Evolutionary conservation across 2,888 invertebrate species (phyloP), one percentile per base, ranked within the genome.

Genomic region (Branchipolynoe longqiensis): DNA sequence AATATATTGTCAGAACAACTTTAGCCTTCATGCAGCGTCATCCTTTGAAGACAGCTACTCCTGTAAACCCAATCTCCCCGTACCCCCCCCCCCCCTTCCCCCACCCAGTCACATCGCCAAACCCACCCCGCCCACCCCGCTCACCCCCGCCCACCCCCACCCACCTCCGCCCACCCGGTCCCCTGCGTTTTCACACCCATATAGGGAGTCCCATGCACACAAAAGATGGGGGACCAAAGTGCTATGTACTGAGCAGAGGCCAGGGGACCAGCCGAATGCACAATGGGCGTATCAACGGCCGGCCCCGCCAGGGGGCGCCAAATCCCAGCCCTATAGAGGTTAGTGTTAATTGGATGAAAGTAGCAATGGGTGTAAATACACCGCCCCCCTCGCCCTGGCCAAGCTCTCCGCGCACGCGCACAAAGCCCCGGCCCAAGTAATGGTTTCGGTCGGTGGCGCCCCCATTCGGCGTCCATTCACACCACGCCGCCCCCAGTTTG

Each of bases 301-400:
- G 36, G 18, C 14, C 54, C 22, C 22, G 12, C 14, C 54, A 12
- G 12, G 54, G 36, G 36, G 28, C 31, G 64, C 31, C 64, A 25
- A 64, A 64, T 64, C 36, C 64, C 31, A 31, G 22, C 36, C 31
- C n/a, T 25, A 64, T 28, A 64, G 64, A 64, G 64, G 64, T 18
- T 25, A 62, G 33, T 18, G 64, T n/a, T 64, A 64, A 64, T 64
- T 64, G 64, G 64, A 64, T 64, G 64, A 64, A 36, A 64, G 64
- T 64, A 36, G 64, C 33, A 33, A 64, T 64, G n/a, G 64, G 28
- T 64, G 64, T 64, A 64, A 64, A 64, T 64, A 64, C 33, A 36
- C 64, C 64, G 31, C n/a, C 64, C 18, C 3, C n/a, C 64, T 22
- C 64, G 28, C 33, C 28, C n/a, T n/a, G n/a, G n/a, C n/a, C n/a